These are phyloP conservation scores for Griposia aprilina DNA, from an alignment of 2,888 invertebrate species.

Conservation along the genomic window DNA sequence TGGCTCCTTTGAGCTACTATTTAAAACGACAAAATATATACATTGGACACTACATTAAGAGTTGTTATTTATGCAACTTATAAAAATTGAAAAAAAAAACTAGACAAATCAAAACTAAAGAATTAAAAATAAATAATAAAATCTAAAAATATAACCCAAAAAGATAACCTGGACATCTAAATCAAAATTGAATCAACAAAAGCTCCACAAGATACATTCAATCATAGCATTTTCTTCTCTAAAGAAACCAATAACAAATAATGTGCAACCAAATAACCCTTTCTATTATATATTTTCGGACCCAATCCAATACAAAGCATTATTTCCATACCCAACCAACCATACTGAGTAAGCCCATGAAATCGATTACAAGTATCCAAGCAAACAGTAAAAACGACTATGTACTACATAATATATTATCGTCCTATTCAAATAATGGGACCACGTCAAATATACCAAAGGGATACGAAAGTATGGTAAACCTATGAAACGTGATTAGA, in stretches of 20 bases:
- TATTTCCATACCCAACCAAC: conserved; percentile 42
- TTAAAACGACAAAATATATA: too few relatives aligned
- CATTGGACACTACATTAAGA: too few relatives aligned
- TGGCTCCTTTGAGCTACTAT: too few relatives aligned
- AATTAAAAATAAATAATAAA: not conserved
- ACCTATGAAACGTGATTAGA: conserved; percentile 28
- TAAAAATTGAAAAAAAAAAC: not conserved
- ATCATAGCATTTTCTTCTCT: too few relatives aligned
- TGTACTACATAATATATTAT: conserved; percentile 9
- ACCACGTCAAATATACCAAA: conserved; percentile 30
- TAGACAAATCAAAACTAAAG: not conserved
- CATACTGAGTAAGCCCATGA: conserved; percentile 4
- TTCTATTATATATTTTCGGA: not conserved
- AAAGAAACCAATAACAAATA: not conserved
- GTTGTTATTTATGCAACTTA: not conserved
- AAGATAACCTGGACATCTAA: not conserved
- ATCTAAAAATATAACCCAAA: too few relatives aligned
- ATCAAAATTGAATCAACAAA: not conserved
- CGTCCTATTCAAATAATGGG: conserved; percentile 59
- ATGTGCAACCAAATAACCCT: not conserved
- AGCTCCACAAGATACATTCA: not conserved
- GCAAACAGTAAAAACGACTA: conserved; percentile 58
- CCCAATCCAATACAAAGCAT: conserved; percentile 3
- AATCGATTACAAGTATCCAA: conserved; percentile 54
- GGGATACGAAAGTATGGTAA: conserved; percentile 23